phyloP scores from a whole-genome alignment of 2,888 invertebrate genomes.

The Oscheius sp. region DNA sequence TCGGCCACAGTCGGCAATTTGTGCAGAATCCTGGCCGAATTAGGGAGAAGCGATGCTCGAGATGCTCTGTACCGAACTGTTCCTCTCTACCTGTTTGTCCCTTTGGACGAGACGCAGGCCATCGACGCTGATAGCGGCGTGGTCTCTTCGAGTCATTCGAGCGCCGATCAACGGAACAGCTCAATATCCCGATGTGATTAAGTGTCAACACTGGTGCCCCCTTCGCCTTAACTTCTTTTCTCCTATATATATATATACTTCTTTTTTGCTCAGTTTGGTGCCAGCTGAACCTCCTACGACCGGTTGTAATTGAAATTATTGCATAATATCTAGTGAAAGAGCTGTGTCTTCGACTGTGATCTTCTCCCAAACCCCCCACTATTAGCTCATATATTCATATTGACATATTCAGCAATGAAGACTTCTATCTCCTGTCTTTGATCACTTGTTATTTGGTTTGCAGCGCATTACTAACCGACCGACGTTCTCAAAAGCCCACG shows the following conservation, averaged over 20 bases:
- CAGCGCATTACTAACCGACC: slow-evolving; percentile 13
- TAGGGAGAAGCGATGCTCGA: slow-evolving; percentile 78
- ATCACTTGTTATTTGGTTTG: slow-evolving; percentile 22
- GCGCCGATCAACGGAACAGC: slow-evolving; percentile 35
- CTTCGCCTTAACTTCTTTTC: not conserved
- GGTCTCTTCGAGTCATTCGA: slow-evolving; percentile 50
- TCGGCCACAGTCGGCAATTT: slow-evolving; percentile 77
- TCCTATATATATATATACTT: not conserved
- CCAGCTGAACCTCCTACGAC: slow-evolving; percentile 26
- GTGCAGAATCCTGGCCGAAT: slow-evolving; percentile 78
- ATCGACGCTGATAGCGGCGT: slow-evolving; percentile 60
- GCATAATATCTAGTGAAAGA: slow-evolving; percentile 28
- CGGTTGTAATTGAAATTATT: slow-evolving; percentile 17
- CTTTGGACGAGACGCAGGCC: slow-evolving; percentile 49
- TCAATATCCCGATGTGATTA: slow-evolving; percentile 31
- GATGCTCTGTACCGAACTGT: slow-evolving; percentile 78
- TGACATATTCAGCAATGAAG: slow-evolving; percentile 17
- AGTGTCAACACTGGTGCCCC: too few relatives aligned
- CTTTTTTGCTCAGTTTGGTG: slow-evolving; percentile 28
- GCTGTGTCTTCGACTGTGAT: slow-evolving; percentile 27
- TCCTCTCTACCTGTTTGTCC: slow-evolving; percentile 75
- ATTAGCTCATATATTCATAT: not conserved
- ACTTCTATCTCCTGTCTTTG: slow-evolving; percentile 24
- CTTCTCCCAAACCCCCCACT: not conserved
- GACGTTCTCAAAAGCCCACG: slow-evolving; percentile 24